Percentiles rank a stretch among this genome's conserved stretches.
Evolutionary conservation across 2,113 vertebrate genomes (phyloP).

Genomic region (Empidonax traillii): DNA sequence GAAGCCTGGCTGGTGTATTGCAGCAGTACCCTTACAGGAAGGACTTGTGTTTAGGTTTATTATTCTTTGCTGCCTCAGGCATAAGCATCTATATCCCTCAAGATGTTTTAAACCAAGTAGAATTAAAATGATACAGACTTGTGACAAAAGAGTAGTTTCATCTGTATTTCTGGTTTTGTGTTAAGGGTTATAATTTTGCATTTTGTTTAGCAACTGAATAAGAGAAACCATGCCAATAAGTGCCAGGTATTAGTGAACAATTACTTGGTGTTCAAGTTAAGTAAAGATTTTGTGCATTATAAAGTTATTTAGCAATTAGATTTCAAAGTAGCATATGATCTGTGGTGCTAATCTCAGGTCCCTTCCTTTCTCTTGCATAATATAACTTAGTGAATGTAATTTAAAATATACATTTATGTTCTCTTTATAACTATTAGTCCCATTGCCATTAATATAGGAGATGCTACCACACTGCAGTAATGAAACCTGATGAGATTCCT

Average conservation of each 20-base stretch:
- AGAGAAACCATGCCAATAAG: background rate
- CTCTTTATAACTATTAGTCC: background rate
- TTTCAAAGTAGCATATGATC: background rate
- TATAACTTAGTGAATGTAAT: background rate
- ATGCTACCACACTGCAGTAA: background rate
- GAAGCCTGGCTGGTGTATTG: constrained; percentile 50
- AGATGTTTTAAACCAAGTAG: constrained; percentile 41
- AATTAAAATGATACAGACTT: constrained; percentile 49
- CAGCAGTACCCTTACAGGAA: constrained; percentile 3
- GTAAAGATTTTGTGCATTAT: background rate
- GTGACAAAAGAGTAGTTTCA: constrained; percentile 28
- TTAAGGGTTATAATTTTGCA: constrained; percentile 15
- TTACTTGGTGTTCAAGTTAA: background rate
- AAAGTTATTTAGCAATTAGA: background rate
- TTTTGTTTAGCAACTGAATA: constrained; percentile 11
- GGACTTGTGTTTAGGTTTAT: constrained; percentile 11
- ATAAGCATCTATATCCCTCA: constrained; percentile 51
- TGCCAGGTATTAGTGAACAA: background rate
- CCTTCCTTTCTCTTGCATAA: background rate
- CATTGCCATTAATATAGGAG: background rate
- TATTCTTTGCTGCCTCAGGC: constrained; percentile 59
- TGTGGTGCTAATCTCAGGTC: background rate
- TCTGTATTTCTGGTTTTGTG: constrained; percentile 17
- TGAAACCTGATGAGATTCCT: background rate
- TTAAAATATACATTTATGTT: background rate